Evolutionary conservation across 2,797 vertebrate species (phyloP).

Genomic region (Acipenser oxyrinchus): DNA sequence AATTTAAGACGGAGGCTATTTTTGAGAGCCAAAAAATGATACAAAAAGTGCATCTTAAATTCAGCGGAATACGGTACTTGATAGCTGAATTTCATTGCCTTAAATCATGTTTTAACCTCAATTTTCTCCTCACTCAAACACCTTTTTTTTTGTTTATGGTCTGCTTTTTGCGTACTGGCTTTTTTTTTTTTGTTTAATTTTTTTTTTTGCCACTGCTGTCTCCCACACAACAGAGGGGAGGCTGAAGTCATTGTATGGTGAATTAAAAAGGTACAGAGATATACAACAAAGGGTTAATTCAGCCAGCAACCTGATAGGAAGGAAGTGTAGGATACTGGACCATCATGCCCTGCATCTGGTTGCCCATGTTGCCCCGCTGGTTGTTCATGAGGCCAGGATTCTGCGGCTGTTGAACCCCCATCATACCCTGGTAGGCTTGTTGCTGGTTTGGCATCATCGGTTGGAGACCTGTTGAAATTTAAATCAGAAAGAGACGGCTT

Average conservation of each 20-base stretch:
- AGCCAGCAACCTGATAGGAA: constrained; percentile 79
- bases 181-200: too few species aligned
- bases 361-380: constrained; percentile 75
- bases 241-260: too few species aligned
- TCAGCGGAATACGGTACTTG: too few species aligned
- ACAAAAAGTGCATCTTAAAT: too few species aligned
- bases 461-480: constrained; percentile 72
- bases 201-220: too few species aligned
- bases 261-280: neutral
- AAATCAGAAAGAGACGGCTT: constrained; percentile 4
- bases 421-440: constrained; percentile 84
- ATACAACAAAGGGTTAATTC: constrained; percentile 14
- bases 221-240: too few species aligned
- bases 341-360: constrained; percentile 93
- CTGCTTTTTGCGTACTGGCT: neutral
- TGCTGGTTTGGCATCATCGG: constrained; percentile 91
- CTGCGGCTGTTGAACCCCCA: constrained; percentile 88
- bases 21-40: too few species aligned
- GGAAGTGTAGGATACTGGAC: constrained; percentile 94
- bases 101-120: too few species aligned
- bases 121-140: neutral
- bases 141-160: neutral
- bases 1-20: too few species aligned
- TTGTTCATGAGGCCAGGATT: constrained; percentile 77
- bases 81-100: too few species aligned